Base-by-base conservation (phyloP, 2,888 invertebrate genomes). In the Neria commutata region DNA sequence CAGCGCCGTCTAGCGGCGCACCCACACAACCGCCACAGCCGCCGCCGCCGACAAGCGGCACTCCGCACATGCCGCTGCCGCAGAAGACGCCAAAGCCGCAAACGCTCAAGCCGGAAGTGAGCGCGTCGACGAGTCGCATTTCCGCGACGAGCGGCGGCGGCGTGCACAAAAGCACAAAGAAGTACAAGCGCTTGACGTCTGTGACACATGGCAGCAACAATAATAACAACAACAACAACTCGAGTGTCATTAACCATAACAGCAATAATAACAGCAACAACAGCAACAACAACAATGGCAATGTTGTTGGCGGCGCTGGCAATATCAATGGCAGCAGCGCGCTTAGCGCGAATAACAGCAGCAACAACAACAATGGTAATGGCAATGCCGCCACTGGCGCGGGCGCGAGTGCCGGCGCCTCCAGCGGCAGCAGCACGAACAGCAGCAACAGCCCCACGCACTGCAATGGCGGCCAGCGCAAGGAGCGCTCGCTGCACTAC, bases 401-500 rank as follows among this genome's bases (percentile, higher is more conserved):
- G 34, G 70, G 74, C 23, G 78, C 74, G 67, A 67, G 37, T 29
- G 73, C 56, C 54, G 73, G 67, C 42, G 72, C 74, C 17, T 73
- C 68, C 37, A 72, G 69, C 25, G 67, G 70, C 49, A 74, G 74
- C 47, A 83, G 81, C 69, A 70, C 72, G 24, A 73, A 70, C 56
- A 78, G 71, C 65, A 76, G 67, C 55, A 73, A 69, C 56, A 76
- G 75, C 63, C 73, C 75, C n/a, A 75, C 76, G 3, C 73, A 74
- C 29, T 88, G 88, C 56, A 88, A 89, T 67, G 75, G 72, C 45
- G 53, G 67, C n/a, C 77, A 77, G 52, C 85, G 92, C 11, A 94
- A 94, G 76, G 94, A 94, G 77, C 85, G 95, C 69, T 90, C 95
- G 60, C 83, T 97, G 66, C 91, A 99, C 82, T 91, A 95, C 83